Percentiles rank a stretch among this genome's conserved stretches.
phyloP scores from a whole-genome alignment of 2,113 vertebrate species.

The Pleuronectes platessa region DNA sequence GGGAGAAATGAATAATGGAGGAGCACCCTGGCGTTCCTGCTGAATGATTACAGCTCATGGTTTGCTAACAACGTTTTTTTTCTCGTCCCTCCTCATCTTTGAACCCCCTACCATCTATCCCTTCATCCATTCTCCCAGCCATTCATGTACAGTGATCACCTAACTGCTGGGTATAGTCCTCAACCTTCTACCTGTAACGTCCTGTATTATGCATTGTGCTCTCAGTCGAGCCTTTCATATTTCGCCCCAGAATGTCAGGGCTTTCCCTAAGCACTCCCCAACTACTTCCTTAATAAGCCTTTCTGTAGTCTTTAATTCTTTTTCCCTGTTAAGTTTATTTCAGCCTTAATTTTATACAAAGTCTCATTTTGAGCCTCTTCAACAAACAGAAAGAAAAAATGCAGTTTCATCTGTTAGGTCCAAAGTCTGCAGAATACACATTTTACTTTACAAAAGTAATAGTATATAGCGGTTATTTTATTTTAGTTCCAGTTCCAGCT shows the following conservation, averaged over 20 bases:
- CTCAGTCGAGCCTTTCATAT: background rate
- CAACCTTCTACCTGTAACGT: background rate
- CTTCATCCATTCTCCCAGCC: conserved; percentile 20
- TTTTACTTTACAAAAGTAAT: too few relatives aligned
- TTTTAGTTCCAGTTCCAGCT: background rate
- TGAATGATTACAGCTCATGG: conserved; percentile 64
- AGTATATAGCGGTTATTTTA: background rate
- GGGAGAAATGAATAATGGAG: conserved; percentile 68
- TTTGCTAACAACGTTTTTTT: conserved; percentile 44
- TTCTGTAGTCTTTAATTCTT: too few relatives aligned
- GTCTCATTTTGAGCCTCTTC: too few relatives aligned
- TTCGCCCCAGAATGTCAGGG: background rate
- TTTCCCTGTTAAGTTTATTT: too few relatives aligned
- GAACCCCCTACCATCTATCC: conserved; percentile 14
- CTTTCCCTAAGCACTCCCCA: too few relatives aligned
- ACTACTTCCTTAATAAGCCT: too few relatives aligned
- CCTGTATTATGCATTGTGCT: background rate
- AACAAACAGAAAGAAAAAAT: too few relatives aligned
- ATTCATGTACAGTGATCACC: conserved; percentile 26
- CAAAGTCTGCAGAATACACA: too few relatives aligned
- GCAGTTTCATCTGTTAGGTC: too few relatives aligned
- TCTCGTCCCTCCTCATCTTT: conserved; percentile 19
- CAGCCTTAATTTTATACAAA: too few relatives aligned
- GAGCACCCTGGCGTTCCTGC: conserved; percentile 30
- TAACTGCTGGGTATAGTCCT: background rate